A percentile compares a stretch with the other conserved stretches of the same genome.
Conservation (phyloP, 2,797 vertebrate species). For the Neoniphon sammara region DNA sequence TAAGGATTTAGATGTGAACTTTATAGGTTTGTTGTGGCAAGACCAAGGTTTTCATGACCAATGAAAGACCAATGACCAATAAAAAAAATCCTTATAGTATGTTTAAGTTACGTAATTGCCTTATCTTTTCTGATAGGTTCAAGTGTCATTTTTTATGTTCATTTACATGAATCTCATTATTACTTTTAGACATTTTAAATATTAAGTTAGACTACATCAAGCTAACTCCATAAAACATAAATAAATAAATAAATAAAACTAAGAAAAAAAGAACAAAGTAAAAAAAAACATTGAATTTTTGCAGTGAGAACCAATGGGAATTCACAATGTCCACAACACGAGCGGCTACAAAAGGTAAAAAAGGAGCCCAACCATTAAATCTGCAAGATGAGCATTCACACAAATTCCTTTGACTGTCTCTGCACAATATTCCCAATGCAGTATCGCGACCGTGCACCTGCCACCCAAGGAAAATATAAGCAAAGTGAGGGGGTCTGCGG, state of each 20-base stretch:
- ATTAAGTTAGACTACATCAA: background rate
- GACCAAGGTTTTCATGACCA: background rate
- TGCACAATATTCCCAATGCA: conserved; percentile 41
- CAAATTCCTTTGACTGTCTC: conserved; percentile 39
- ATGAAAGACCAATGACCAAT: background rate
- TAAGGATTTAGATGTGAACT: background rate
- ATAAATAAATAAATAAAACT: too few species aligned
- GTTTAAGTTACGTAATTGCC: conserved; percentile 5
- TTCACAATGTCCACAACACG: conserved; percentile 9
- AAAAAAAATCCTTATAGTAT: too few species aligned
- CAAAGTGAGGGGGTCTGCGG: conserved; percentile 46
- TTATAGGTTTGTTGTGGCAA: background rate
- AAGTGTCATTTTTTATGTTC: background rate
- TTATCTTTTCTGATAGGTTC: too few species aligned
- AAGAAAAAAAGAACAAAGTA: background rate
- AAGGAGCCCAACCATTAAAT: conserved; percentile 49
- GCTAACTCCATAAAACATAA: background rate
- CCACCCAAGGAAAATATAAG: conserved; percentile 34
- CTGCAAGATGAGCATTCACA: conserved; percentile 52
- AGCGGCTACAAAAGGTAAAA: background rate
- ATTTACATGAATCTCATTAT: background rate
- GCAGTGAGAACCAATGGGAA: background rate
- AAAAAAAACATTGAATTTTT: background rate
- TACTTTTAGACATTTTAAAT: too few species aligned
- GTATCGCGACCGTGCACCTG: conserved; percentile 65